Percentiles rank a stretch among this genome's conserved stretches.
These are phyloP conservation scores for Rallus limicola DNA, from an alignment of 2,113 vertebrate species.

Conservation along the genomic window DNA sequence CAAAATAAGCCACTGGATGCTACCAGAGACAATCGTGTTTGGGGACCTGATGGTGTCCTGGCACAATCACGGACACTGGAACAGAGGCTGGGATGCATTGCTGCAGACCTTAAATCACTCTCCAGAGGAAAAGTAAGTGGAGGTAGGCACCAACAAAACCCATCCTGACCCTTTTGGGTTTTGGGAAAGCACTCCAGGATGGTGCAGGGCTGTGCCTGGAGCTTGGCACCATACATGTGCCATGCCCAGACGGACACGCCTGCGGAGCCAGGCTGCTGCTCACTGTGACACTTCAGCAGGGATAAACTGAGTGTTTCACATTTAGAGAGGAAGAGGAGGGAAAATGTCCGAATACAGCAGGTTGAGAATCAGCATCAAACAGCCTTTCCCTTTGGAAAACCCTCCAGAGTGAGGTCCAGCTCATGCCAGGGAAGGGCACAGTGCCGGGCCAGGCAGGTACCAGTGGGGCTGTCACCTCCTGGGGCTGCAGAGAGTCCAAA, in stretches of 20 bases:
- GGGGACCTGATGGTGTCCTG: background rate
- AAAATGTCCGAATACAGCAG: background rate
- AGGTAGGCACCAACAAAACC: background rate
- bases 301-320: rapidly evolving
- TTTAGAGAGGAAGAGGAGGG: background rate
- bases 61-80: too few species aligned
- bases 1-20: rapidly evolving
- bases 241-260: rapidly evolving
- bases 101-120: background rate
- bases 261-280: background rate
- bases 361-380: background rate
- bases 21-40: background rate
- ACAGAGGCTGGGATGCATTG: background rate
- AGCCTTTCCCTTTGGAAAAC: background rate
- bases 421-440: background rate
- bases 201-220: background rate
- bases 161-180: background rate
- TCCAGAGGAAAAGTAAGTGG: background rate
- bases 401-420: rapidly evolving
- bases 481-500: background rate
- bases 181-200: background rate
- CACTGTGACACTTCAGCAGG: background rate
- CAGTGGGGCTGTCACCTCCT: background rate
- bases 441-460: background rate
- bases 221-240: rapidly evolving